Evolutionary conservation across 2,888 invertebrate species (phyloP).

Genomic region (Spodoptera picta): DNA sequence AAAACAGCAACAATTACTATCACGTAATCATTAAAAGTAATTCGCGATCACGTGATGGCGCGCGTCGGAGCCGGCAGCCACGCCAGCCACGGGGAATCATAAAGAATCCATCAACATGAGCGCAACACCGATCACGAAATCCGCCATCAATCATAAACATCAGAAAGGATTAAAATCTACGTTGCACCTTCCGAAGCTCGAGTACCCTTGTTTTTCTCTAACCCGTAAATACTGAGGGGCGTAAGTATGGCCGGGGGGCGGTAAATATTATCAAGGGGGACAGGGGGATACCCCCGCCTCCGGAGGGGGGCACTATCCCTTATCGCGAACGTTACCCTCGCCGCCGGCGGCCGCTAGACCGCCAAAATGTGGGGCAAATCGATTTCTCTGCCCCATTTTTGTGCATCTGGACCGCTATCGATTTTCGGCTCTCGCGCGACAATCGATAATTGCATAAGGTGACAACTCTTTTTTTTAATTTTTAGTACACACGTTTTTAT

Average conservation of each 20-base stretch:
- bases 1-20: conserved; percentile 32
- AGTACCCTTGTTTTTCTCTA: conserved; percentile 89
- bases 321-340: conserved; percentile 89
- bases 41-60: conserved; percentile 47
- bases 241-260: conserved; percentile 89
- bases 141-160: conserved; percentile 89
- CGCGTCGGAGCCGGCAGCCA: conserved; percentile 11
- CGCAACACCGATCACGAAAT: conserved; percentile 84
- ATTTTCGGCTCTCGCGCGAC: conserved; percentile 69
- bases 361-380: conserved; percentile 88
- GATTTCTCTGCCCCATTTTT: conserved; percentile 87
- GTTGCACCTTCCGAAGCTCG: conserved; percentile 88
- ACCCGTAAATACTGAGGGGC: conserved; percentile 89
- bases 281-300: conserved; percentile 74
- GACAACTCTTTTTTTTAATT: conserved; percentile 23
- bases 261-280: conserved; percentile 87
- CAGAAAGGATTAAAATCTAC: conserved; percentile 89
- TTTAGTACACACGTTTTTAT: conserved; percentile 7
- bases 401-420: conserved; percentile 88
- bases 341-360: conserved; percentile 82
- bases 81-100: conserved; percentile 68
- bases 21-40: conserved; percentile 71
- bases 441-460: conserved; percentile 60
- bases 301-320: conserved; percentile 87
- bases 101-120: conserved; percentile 86